Base-by-base conservation (phyloP, 2,888 invertebrate species). In the Alloplasta piceator region DNA sequence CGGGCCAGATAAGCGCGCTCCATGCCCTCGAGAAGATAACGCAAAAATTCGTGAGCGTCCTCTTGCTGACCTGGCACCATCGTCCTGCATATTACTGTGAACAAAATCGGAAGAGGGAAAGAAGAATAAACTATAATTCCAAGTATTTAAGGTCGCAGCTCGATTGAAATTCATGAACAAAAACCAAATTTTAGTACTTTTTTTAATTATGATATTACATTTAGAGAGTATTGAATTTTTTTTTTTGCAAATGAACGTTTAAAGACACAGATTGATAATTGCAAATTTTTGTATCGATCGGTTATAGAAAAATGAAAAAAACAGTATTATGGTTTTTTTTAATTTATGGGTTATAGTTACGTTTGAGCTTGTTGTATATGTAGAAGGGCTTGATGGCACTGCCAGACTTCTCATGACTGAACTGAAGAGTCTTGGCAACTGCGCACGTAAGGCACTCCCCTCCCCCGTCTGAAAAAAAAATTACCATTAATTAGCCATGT, bases 61-160 rank as follows among this genome's bases (percentile, higher is more conserved):
- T 99, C 99, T 93, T 99, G 99, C 16, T 98, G 94, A 0, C 98
- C 98, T 84, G 96, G 97, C 56, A 96, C 96, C 91, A 99, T 95
- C 89, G 98, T 98, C 90, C 97, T 96, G 82, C 92, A 95, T 87
- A 95, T 95, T 78, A 93, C 94, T 93, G 86, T n/a, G 88, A 12
- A 12, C 4, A 38, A 46, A 3, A 50, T 68, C 16, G 58, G 43
- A 41, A 67, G 1, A 3, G 26, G 26, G 3, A 26, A 26, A 26
- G 26, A 26, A 26, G 26, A 26, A 26, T 2, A 3, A 26, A 26
- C 3, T 26, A 26, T 26, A 26, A 26, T 26, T 26, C 1, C 26
- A 3, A 26, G 26, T 26, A 26, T 26, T 26, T 26, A 26, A 26
- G 26, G 26, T 26, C 3, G 26, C 26, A 26, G 26, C 26, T 26